Evolutionary conservation across 2,113 vertebrate species (phyloP), one percentile per base, ranked within the genome.

Genomic region (Chloroceryle aenea): DNA sequence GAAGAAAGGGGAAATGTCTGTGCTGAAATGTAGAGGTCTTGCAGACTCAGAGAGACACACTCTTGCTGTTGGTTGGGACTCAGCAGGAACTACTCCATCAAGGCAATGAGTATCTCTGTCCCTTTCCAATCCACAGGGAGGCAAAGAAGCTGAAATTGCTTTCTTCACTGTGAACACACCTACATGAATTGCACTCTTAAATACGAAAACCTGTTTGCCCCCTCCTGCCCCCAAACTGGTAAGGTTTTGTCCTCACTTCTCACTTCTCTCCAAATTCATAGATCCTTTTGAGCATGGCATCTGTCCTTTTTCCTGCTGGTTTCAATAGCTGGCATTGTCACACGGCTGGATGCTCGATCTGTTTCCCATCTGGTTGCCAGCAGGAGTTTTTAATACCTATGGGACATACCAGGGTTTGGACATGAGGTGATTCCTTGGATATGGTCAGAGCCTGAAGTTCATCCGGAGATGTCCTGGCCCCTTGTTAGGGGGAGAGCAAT

Each of bases 401-500:
- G 18, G 36, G 43, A 58, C 6, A 2, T 0, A 0, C 22, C 5
- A 2, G 29, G 13, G 29, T 61, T 32, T 75, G 64, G 56, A 74
- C 3, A 0, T 20, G 74, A 85, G 20, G 34, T 66, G 66, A 10
- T 43, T 75, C 21, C 27, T 27, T 17, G 26, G 29, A 21, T 7
- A 7, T 1, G 12, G 40, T 56, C 75, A 85, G 63, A 93, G 55
- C 20, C 59, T 77, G 52, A 50, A 72, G 34, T 6, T 89, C 10
- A 64, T 64, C 56, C 59, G 34, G 72, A 67, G 32, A 47, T 34
- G 27, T 14, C 23, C 43, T n/a, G n/a, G 29, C 7, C 19, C 4
- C 25, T 56, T 73, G 14, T 34, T 6, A 53, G 26, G 1, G 5
- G 5, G 27, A 61, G 34, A 83, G 27, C 21, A 45, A 40, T 27